These are phyloP conservation scores for Caenorhabditis imperialis DNA, from an alignment of 2,888 invertebrate genomes.

Conservation along the genomic window DNA sequence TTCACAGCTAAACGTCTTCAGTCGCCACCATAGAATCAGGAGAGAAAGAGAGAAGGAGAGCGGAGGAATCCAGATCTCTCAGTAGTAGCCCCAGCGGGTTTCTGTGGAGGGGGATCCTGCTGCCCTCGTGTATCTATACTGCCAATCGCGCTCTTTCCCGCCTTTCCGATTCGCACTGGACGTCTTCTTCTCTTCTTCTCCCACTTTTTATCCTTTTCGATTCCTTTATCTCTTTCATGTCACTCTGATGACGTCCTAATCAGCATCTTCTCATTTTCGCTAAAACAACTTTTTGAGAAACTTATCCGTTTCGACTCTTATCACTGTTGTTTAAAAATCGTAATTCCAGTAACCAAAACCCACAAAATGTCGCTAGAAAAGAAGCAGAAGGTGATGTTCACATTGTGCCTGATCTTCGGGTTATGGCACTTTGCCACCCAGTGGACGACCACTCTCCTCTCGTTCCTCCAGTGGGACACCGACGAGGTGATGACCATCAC, in stretches of 20 bases:
- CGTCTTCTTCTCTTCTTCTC: slow-evolving; percentile 4
- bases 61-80: slow-evolving; percentile 31
- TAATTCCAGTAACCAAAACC: slow-evolving; percentile 36
- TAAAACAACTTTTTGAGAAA: too few relatives aligned
- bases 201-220: neutral
- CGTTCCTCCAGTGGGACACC: slow-evolving; percentile 78
- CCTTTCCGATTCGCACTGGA: slow-evolving; percentile 7
- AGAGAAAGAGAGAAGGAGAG: too few relatives aligned
- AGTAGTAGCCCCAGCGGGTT: slow-evolving; percentile 37
- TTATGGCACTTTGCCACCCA: slow-evolving; percentile 78
- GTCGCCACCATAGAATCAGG: too few relatives aligned
- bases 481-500: slow-evolving; percentile 75
- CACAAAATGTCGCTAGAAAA: slow-evolving; percentile 60
- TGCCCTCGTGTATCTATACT: slow-evolving; percentile 40
- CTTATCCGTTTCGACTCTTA: too few relatives aligned
- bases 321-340: too few relatives aligned
- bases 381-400: slow-evolving; percentile 72
- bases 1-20: too few relatives aligned
- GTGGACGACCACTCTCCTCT: slow-evolving; percentile 77
- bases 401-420: slow-evolving; percentile 76
- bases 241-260: neutral
- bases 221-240: neutral
- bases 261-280: neutral
- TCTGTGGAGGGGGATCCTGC: slow-evolving; percentile 22
- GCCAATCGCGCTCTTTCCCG: slow-evolving; percentile 33